Base-by-base conservation (phyloP, 2,113 vertebrate genomes). In the Riparia riparia region DNA sequence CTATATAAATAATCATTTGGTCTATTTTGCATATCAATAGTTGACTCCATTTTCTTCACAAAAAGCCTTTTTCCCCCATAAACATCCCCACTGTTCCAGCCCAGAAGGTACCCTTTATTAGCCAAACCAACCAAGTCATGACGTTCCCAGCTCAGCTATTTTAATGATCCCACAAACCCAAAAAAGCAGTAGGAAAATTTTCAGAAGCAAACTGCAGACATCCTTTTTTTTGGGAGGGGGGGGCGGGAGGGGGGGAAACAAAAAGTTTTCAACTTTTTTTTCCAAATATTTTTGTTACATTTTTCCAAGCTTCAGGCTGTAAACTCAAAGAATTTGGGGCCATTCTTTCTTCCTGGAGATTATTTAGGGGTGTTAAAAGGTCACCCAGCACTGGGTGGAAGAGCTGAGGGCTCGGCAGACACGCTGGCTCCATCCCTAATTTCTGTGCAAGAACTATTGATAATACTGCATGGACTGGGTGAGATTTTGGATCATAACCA, bases 121-220 rank as follows among this genome's bases (percentile, higher is more conserved):
- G 95, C 82, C 91, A 94, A 96, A 78, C 92, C 96, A 83, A 78
- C 8, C 1, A 44, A 86, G 73, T 49, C 21, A 51, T 94, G 92
- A 83, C 10, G 32, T 96, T 95, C 95, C 85, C 90, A 86, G 92
- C 90, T 89, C 80, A 90, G 93, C 90, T 96, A 96, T 97, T 93
- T 97, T 96, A 95, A 95, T 89, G 95, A 94, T 90, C 95, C 94
- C 92, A 95, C 95, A 96, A 95, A 64, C 95, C 92, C 57, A 78
- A 56, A 87, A 94, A 70, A 93, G 95, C 93, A 87, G 58, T 39
- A 70, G 93, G 92, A 49, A 74, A 77, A 86, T 93, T 94, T 95
- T 89, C 73, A 91, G 70, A 60, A 86, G 92, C 71, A 60, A 94
- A 86, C 71, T 94, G 64, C 68, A 92, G 82, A 73, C 91, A 50